Percentiles rank a stretch among this genome's conserved stretches.
Conservation (phyloP, 2,797 vertebrate species). For the Aeoliscus strigatus region DNA sequence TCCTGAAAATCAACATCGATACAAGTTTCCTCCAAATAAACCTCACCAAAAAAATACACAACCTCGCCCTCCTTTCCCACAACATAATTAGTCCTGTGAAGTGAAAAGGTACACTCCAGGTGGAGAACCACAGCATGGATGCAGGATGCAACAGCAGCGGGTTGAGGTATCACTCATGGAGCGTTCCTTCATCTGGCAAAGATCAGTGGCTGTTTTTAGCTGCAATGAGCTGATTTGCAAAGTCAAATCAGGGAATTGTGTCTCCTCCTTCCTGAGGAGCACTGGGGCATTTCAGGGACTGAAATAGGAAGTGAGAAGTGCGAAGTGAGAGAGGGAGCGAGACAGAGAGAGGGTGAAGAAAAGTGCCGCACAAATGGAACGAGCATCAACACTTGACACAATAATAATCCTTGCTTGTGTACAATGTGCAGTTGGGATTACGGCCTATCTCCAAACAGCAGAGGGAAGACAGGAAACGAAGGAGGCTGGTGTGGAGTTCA, state of each 20-base stretch:
- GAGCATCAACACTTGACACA: conserved; percentile 36
- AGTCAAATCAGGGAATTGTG: conserved; percentile 44
- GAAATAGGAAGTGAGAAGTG: conserved; percentile 29
- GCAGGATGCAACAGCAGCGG: conserved; percentile 18
- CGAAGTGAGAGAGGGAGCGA: conserved; percentile 14
- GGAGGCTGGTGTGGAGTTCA: conserved; percentile 24
- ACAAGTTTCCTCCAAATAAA: conserved; percentile 19
- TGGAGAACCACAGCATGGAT: conserved; percentile 15
- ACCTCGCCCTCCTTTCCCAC: background rate
- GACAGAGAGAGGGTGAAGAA: conserved; percentile 13
- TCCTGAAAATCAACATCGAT: conserved; percentile 17
- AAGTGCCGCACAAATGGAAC: conserved; percentile 28
- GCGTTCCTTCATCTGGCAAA: conserved; percentile 43
- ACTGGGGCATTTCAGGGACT: conserved; percentile 59
- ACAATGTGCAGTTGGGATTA: conserved; percentile 52
- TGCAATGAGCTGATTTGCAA: conserved; percentile 49
- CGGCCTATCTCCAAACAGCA: too few relatives aligned
- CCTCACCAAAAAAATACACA: too few relatives aligned
- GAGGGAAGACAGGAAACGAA: conserved; percentile 6
- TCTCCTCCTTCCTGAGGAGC: conserved; percentile 44
- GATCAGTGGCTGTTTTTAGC: conserved; percentile 64
- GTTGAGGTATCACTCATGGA: conserved; percentile 43
- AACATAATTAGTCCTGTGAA: conserved; percentile 24
- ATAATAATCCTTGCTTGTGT: conserved; percentile 54
- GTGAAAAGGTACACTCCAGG: conserved; percentile 27